A percentile compares a stretch with the other conserved stretches of the same genome.
phyloP scores from a whole-genome alignment of 1,140 invertebrate species.

The Andrena cerasifolii region DNA sequence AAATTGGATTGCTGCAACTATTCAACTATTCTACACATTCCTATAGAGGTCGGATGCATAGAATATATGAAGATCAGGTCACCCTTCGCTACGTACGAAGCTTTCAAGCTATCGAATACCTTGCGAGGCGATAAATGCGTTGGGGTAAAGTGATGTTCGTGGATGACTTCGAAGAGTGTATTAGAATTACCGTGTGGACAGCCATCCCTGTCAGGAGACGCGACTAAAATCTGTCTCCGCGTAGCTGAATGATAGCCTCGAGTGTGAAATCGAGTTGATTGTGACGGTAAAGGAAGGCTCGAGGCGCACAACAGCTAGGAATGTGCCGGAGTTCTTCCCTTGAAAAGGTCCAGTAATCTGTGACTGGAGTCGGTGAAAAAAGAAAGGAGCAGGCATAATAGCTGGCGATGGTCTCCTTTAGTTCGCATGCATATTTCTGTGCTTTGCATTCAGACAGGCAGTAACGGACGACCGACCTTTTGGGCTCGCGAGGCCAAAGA shows the following conservation, averaged over 20 bases:
- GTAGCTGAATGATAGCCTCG: not conserved
- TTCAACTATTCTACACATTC: too few species aligned
- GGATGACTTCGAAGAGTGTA: too few species aligned
- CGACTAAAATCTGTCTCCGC: not conserved
- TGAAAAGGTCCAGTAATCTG: conserved; percentile 42
- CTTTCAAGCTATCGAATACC: too few species aligned
- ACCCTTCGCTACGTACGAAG: too few species aligned
- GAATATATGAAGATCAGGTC: too few species aligned
- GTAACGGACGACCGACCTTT: conserved; percentile 43
- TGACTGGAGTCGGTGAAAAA: conserved; percentile 4
- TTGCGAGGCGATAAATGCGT: too few species aligned
- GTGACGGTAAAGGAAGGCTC: not conserved
- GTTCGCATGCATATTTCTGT: conserved; percentile 45
- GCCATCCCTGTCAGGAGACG: too few species aligned
- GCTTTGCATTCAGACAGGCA: conserved; percentile 41
- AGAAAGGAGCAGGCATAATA: conserved; percentile 29
- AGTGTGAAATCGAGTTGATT: conserved; percentile 16
- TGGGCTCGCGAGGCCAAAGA: conserved; percentile 21
- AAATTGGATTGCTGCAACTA: too few species aligned
- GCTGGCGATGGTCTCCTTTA: conserved; percentile 36
- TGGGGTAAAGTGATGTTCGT: too few species aligned
- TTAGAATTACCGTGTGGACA: too few species aligned
- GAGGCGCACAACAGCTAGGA: not conserved
- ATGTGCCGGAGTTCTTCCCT: not conserved
- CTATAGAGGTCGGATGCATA: too few species aligned